Conservation (phyloP, 1,140 invertebrate species). For the Microvelia longipes region DNA sequence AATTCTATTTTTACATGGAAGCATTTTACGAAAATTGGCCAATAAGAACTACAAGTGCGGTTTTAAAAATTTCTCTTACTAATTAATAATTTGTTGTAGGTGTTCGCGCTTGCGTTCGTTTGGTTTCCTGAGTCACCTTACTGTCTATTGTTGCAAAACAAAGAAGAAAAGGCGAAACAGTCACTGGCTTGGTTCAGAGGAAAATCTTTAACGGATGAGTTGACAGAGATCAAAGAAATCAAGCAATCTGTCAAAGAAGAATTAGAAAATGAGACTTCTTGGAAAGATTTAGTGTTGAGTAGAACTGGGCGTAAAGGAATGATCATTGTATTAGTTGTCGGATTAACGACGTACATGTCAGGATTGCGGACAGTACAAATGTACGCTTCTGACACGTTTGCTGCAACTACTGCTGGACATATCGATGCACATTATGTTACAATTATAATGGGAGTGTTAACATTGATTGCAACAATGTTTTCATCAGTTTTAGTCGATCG, state of each 20-base stretch:
- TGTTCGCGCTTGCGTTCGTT: slow-evolving; percentile 46
- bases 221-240: slow-evolving; percentile 15
- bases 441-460: slow-evolving; percentile 19
- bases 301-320: slow-evolving; percentile 15
- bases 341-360: slow-evolving; percentile 18
- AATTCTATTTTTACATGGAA: no score
- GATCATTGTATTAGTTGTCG: slow-evolving; percentile 19
- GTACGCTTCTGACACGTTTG: slow-evolving; percentile 19
- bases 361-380: slow-evolving; percentile 20
- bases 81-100: background rate
- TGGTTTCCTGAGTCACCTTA: slow-evolving; percentile 71
- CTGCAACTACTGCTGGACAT: slow-evolving; percentile 4
- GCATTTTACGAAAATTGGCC: no score
- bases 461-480: slow-evolving; percentile 31
- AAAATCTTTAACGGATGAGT: background rate
- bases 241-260: slow-evolving; percentile 15
- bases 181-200: slow-evolving; percentile 49
- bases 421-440: slow-evolving; percentile 17
- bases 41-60: no score
- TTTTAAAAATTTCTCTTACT: background rate
- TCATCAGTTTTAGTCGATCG: slow-evolving; percentile 33
- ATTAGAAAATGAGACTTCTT: slow-evolving; percentile 11
- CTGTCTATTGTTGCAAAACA: slow-evolving; percentile 42
- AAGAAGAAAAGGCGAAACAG: slow-evolving; percentile 41
- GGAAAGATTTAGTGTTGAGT: slow-evolving; percentile 15